Conservation (phyloP, 92 coral and sea anemone genomes). For the Siderastrea siderea region DNA sequence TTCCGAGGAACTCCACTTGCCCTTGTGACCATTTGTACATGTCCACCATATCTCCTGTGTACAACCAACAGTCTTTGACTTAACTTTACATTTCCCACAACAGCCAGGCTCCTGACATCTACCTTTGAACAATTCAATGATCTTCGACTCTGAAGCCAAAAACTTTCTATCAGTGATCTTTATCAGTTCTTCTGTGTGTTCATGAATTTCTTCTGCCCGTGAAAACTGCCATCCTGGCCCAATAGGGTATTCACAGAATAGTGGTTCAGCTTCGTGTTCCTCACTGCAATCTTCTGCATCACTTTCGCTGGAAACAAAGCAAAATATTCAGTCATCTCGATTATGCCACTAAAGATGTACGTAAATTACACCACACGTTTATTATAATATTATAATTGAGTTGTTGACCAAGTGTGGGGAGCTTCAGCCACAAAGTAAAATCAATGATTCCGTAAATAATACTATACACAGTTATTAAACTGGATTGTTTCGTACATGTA, state of each 20-base stretch:
- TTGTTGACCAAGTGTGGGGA: too few species aligned
- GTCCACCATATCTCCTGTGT: constrained; percentile 40
- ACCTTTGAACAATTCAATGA: constrained; percentile 20
- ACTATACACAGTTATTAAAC: background rate
- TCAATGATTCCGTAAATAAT: background rate
- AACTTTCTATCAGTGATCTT: background rate
- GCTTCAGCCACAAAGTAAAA: background rate
- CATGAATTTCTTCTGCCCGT: background rate
- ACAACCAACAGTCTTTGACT: constrained; percentile 4
- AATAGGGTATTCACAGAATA: background rate
- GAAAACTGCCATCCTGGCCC: constrained; percentile 8
- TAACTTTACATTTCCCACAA: background rate
- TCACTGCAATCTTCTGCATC: background rate
- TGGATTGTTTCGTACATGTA: background rate
- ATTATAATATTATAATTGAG: too few species aligned
- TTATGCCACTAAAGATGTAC: background rate
- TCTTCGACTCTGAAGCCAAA: background rate
- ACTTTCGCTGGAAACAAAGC: background rate
- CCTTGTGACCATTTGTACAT: constrained; percentile 22
- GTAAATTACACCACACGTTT: too few species aligned
- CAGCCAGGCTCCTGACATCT: constrained; percentile 31
- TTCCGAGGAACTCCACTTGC: constrained; percentile 28
- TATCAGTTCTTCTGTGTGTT: background rate
- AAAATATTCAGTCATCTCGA: background rate
- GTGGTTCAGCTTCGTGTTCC: background rate